phyloP scores from a whole-genome alignment of 2,888 invertebrate species.

The Prosopocoilus inquinatus region DNA sequence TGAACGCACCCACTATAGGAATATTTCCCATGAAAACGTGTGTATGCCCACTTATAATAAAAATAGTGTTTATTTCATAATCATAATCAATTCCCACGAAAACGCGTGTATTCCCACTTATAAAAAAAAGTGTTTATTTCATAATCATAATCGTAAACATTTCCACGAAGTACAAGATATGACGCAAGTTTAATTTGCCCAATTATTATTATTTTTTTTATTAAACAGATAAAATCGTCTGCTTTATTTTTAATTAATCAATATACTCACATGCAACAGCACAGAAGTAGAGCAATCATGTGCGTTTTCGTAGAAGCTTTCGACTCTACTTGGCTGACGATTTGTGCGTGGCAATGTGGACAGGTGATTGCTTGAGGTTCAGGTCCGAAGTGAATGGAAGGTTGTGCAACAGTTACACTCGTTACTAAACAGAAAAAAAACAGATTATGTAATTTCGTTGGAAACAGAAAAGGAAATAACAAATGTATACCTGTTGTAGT shows the following conservation, averaged over 20 bases:
- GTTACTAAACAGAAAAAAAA: constrained; percentile 6
- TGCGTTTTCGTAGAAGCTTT: constrained; percentile 52
- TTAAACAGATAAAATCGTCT: too few species aligned
- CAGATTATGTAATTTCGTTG: not conserved
- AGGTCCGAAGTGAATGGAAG: constrained; percentile 39
- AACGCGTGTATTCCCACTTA: too few species aligned
- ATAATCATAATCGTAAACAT: too few species aligned
- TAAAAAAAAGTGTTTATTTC: too few species aligned
- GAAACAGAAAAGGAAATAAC: not conserved
- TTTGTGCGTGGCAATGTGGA: constrained; percentile 49
- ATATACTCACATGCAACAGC: constrained; percentile 47
- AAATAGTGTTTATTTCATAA: too few species aligned
- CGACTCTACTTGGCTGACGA: constrained; percentile 46
- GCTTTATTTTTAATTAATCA: not conserved
- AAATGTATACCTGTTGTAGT: too few species aligned
- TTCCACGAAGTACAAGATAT: too few species aligned
- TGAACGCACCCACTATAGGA: too few species aligned
- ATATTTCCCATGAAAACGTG: too few species aligned
- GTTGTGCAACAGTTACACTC: constrained; percentile 13
- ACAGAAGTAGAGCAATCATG: constrained; percentile 50
- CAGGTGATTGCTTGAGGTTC: constrained; percentile 45
- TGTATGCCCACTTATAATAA: too few species aligned
- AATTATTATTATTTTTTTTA: not conserved
- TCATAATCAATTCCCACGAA: too few species aligned
- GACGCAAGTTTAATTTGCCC: not conserved